A percentile compares a stretch with the other conserved stretches of the same genome.
Conservation (phyloP, 2,888 invertebrate genomes). For the Metacarcinus magister region DNA sequence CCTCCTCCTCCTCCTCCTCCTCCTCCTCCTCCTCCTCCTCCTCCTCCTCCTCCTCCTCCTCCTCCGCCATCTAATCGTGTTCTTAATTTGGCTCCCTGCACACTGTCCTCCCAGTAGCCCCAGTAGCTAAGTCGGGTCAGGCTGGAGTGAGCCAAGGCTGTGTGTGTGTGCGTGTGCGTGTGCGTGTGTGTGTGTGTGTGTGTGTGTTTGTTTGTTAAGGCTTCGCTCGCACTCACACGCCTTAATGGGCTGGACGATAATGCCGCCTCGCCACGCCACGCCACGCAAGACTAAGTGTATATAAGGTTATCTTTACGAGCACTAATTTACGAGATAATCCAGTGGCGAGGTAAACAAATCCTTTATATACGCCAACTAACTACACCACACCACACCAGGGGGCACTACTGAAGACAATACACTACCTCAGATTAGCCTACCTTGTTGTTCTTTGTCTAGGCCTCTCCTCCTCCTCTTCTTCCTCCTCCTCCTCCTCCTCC, state of each 20-base stretch:
- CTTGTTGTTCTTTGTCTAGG: neutral
- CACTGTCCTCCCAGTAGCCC: neutral
- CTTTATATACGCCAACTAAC: neutral
- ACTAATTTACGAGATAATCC: constrained; percentile 15
- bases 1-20: neutral
- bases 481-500: neutral
- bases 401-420: neutral
- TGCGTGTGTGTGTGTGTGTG: too few relatives aligned
- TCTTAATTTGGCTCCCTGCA: neutral
- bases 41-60: neutral
- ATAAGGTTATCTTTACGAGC: constrained; percentile 26
- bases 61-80: neutral
- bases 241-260: constrained; percentile 26
- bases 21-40: neutral
- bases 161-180: too few relatives aligned
- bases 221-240: neutral
- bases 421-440: too few relatives aligned
- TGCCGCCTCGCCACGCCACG: neutral
- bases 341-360: neutral
- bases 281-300: neutral
- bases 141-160: too few relatives aligned
- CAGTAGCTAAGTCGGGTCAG: neutral
- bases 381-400: neutral
- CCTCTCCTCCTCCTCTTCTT: neutral
- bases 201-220: neutral